Evolutionary conservation across 2,113 vertebrate species (phyloP).

Genomic region (Ascaphus truei): DNA sequence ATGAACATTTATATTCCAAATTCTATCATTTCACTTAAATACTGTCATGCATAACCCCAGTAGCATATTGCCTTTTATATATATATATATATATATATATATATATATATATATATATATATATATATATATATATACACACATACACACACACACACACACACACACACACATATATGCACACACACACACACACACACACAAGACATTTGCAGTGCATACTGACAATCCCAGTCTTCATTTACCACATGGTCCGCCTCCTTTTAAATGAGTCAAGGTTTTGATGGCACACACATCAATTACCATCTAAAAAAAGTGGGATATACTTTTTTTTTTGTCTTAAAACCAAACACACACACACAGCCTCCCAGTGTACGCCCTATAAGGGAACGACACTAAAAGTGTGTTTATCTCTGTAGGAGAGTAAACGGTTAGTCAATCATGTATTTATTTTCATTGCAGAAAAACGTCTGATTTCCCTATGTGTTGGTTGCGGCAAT

Average conservation of each 20-base stretch:
- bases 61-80: background rate
- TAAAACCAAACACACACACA: background rate
- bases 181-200: background rate
- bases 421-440: conserved; percentile 66
- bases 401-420: conserved; percentile 70
- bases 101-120: background rate
- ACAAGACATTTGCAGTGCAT: background rate
- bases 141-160: background rate
- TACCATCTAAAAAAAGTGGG: conserved; percentile 49
- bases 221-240: background rate
- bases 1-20: background rate
- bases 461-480: conserved; percentile 96
- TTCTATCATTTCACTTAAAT: background rate
- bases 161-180: background rate
- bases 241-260: conserved; percentile 45
- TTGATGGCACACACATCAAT: conserved; percentile 56
- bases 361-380: conserved; percentile 41
- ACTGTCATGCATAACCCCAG: background rate
- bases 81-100: background rate
- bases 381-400: conserved; percentile 57
- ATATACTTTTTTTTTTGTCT: conserved; percentile 9
- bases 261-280: conserved; percentile 50
- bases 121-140: background rate
- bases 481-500: conserved; percentile 98
- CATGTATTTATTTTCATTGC: conserved; percentile 73